Conservation (phyloP, 2,888 invertebrate genomes). For the Miltochrista miniata region DNA sequence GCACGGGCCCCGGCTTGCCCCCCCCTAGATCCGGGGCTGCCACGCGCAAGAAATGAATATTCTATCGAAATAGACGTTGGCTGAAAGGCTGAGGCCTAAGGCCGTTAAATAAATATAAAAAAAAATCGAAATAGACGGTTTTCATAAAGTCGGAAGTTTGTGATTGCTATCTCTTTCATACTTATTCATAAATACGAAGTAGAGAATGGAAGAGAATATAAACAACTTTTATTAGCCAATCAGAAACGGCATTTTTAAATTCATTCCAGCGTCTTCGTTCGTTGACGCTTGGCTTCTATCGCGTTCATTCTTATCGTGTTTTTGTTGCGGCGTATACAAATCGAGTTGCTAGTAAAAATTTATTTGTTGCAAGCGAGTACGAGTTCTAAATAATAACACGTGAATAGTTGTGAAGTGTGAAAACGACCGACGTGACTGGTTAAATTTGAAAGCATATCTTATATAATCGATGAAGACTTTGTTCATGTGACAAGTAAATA, state of each 20-base stretch:
- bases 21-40: too few species aligned
- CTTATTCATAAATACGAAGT: neutral
- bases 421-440: conserved; percentile 16
- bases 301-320: conserved; percentile 43
- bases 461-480: conserved; percentile 35
- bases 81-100: too few species aligned
- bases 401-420: conserved; percentile 13
- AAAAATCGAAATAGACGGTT: conserved; percentile 1
- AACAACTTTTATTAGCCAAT: conserved; percentile 67
- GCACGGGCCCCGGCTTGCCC: too few species aligned
- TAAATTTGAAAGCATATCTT: conserved; percentile 17
- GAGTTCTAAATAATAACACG: conserved; percentile 3
- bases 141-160: neutral
- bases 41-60: too few species aligned
- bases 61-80: too few species aligned
- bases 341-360: conserved; percentile 41
- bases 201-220: conserved; percentile 25
- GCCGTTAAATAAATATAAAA: too few species aligned
- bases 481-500: conserved; percentile 47
- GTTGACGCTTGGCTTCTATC: conserved; percentile 66
- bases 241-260: conserved; percentile 62
- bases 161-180: conserved; percentile 21
- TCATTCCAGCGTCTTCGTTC: conserved; percentile 71
- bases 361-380: conserved; percentile 7
- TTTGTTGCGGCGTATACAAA: conserved; percentile 46